Evolutionary conservation across 2,113 vertebrate genomes (phyloP), one percentile per base, ranked within the genome.

Genomic region (Atlantisia rogersi): DNA sequence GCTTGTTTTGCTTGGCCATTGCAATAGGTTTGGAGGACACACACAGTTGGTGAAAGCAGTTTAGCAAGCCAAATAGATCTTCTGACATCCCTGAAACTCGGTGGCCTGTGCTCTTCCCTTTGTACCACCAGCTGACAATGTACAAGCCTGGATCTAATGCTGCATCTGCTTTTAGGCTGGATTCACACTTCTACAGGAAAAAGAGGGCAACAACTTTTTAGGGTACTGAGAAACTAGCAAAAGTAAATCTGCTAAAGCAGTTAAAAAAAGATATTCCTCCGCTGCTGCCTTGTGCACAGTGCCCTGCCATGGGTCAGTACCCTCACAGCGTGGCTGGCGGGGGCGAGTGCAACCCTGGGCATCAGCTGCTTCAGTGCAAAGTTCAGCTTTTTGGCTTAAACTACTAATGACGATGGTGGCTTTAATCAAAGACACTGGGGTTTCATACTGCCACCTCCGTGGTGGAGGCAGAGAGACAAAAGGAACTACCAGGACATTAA

Each of bases 331-430:
- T 0, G 0, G 56, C 35, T 59, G 21, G 35, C 4, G 3, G 53
- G 26, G 4, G 4, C 0, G 0, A 35, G 29, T 3, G 18, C 40
- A 62, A 10, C n/a, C 46, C 50, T 15, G 42, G 25, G 11, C 59
- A 83, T 17, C 25, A 17, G 24, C 46, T 71, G 42, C 63, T 48
- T 28, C 35, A 12, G 37, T 8, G 13, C 26, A 42, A 82, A 74
- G 52, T 73, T 86, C 76, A 68, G 29, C 28, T 7, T 83, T 80
- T 80, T 50, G 42, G 25, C 48, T 76, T 60, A 19, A 76, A 46
- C 9, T 40, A 31, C 28, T 39, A 63, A 48, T 4, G 44, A 29
- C 14, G 26, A 9, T 0, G 1, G 29, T n/a, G 39, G 42, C 29
- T 83, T 73, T 26, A 35, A 60, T 16, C 44, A 64, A 76, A 80